Conservation (phyloP, 37 sponge, comb jelly and placozoan genomes). For the Crambe crambe region DNA sequence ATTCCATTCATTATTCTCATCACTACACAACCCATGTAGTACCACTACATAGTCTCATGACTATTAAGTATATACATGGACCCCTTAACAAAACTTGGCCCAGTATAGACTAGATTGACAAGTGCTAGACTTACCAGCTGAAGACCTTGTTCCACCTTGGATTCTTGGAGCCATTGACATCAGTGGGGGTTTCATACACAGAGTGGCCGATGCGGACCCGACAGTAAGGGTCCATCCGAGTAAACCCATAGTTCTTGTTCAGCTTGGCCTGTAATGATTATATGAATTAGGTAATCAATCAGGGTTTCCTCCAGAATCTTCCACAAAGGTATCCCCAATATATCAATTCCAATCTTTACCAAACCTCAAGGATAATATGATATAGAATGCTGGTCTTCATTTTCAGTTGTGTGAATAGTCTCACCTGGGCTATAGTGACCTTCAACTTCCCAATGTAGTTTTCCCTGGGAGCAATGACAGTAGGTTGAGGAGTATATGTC, state of each 20-base stretch:
- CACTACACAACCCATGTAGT: no score
- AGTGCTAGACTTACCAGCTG: slow-evolving; percentile 57
- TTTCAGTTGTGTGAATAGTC: not conserved
- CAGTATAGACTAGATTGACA: no score
- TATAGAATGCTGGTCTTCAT: not conserved
- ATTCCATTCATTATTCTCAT: no score
- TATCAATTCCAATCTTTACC: no score
- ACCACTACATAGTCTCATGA: no score
- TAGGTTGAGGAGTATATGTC: slow-evolving; percentile 47
- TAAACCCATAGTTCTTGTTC: slow-evolving; percentile 90
- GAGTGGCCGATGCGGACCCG: slow-evolving; percentile 90
- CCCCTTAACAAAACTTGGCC: no score
- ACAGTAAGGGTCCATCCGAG: slow-evolving; percentile 98
- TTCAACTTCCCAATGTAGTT: slow-evolving; percentile 43
- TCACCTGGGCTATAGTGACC: slow-evolving; percentile 60
- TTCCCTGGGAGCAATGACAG: not conserved
- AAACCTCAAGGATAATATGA: not conserved
- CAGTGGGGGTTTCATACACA: slow-evolving; percentile 90
- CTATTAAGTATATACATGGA: no score
- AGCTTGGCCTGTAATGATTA: slow-evolving; percentile 73
- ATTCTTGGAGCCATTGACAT: slow-evolving; percentile 90
- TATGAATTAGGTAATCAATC: not conserved
- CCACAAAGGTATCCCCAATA: no score
- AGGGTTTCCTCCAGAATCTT: no score
- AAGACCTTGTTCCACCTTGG: slow-evolving; percentile 96